Conservation (phyloP, 2,888 invertebrate species). For the Lithophane semibrunnea region DNA sequence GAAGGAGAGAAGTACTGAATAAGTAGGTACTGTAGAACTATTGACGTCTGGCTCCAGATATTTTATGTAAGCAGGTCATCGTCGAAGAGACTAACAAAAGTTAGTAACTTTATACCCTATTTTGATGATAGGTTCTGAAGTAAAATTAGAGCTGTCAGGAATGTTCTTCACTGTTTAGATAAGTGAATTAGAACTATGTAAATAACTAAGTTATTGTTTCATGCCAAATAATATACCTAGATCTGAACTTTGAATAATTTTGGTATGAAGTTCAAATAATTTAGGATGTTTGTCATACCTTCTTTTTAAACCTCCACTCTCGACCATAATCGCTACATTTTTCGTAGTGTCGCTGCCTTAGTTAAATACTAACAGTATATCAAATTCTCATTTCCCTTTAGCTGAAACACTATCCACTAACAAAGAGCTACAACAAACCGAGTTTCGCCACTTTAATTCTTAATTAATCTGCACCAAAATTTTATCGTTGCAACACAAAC, state of each 20-base stretch:
- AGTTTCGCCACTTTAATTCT: background rate
- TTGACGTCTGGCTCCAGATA: conserved; percentile 31
- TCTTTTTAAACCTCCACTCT: background rate
- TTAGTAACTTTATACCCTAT: conserved; percentile 26
- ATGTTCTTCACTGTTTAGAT: background rate
- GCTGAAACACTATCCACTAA: background rate
- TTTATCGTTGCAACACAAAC: conserved; percentile 3
- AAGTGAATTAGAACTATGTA: conserved; percentile 1
- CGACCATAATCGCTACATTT: background rate
- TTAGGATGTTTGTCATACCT: background rate
- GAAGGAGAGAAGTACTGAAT: conserved; percentile 2
- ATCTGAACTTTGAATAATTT: too few species aligned
- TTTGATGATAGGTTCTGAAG: conserved; percentile 6
- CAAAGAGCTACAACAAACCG: background rate
- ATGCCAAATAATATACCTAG: background rate
- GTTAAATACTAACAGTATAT: background rate
- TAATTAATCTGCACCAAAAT: conserved; percentile 4
- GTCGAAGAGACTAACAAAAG: conserved; percentile 7
- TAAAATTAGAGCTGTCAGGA: conserved; percentile 18
- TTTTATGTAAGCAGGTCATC: conserved; percentile 37
- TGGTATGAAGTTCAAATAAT: too few species aligned
- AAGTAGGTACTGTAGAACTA: conserved; percentile 9
- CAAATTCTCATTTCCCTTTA: background rate
- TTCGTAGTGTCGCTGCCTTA: background rate
- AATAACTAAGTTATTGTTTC: conserved; percentile 23